Conservation (phyloP, 2,797 vertebrate genomes). For the Sebastiscus tertius region DNA sequence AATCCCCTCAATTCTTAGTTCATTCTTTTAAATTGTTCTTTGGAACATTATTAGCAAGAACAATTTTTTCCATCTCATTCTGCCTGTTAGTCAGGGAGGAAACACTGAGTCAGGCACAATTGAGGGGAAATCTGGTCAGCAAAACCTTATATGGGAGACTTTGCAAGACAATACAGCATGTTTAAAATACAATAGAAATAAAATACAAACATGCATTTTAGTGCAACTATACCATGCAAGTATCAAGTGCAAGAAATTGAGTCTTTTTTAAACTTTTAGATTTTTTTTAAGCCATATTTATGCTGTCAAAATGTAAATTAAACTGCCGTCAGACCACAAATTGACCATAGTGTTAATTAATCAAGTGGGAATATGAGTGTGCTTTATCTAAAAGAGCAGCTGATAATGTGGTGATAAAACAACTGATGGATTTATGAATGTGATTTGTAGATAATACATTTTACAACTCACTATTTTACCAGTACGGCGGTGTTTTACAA, state of each 20-base stretch:
- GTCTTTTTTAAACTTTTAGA: neutral
- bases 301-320: neutral
- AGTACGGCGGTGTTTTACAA: neutral
- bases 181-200: neutral
- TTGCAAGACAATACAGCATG: neutral
- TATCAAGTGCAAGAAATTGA: neutral
- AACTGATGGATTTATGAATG: neutral
- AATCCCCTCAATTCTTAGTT: neutral
- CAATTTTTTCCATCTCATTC: conserved; percentile 6
- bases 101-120: conserved; percentile 23
- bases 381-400: neutral
- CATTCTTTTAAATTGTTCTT: neutral
- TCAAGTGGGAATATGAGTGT: neutral
- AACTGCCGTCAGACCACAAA: neutral
- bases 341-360: neutral
- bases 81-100: conserved; percentile 2
- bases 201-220: neutral
- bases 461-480: neutral
- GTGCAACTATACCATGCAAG: neutral
- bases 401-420: neutral
- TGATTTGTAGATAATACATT: neutral
- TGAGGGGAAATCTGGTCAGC: no score
- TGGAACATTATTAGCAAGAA: neutral
- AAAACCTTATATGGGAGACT: no score
- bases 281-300: neutral